Evolutionary conservation across 1,140 invertebrate genomes (phyloP), one percentile per base, ranked within the genome.

Genomic region (Tetraneura akinire): DNA sequence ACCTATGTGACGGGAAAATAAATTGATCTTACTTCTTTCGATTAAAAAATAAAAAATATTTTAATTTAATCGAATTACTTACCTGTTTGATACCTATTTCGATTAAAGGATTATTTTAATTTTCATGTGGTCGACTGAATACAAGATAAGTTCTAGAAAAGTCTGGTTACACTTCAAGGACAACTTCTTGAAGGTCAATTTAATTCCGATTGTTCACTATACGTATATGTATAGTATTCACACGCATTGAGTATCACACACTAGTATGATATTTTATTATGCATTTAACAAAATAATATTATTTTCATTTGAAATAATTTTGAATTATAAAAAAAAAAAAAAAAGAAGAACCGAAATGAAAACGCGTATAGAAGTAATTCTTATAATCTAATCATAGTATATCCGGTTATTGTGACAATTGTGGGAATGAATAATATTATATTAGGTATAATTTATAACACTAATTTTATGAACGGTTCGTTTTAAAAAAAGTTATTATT

Each of bases 131-230:
- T 23, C 42, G 18, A 68, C 47, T 47, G 11, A 23, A 23, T 68
- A 18, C 47, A 37, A 1, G n/a, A n/a, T 26, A 45, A 68, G 64
- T 68, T 68, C 21, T 68, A 68, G 64, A 68, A 68, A 68, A 68
- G 37, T 68, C 37, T 23, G 37, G 37, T 47, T 47, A 47, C 37
- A 68, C 23, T 68, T 68, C 64, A 68, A 68, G 64, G 64, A 45
- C 37, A 47, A 47, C 37, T 68, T 68, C 64, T 68, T 13, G 64
- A 68, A 68, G 64, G 42, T 68, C 42, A 11, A 42, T 47, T 37
- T 8, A 8, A 23, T 37, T 68, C 64, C 16, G 64, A 68, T 68
- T 47, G 21, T 6, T 42, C 42, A 47, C 37, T 18, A 21, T 29
- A 42, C 11, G n/a, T n/a, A n/a, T n/a, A n/a, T n/a, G n/a, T n/a